Base-by-base conservation (phyloP, 2,113 vertebrate species). In the Tetrax tetrax region DNA sequence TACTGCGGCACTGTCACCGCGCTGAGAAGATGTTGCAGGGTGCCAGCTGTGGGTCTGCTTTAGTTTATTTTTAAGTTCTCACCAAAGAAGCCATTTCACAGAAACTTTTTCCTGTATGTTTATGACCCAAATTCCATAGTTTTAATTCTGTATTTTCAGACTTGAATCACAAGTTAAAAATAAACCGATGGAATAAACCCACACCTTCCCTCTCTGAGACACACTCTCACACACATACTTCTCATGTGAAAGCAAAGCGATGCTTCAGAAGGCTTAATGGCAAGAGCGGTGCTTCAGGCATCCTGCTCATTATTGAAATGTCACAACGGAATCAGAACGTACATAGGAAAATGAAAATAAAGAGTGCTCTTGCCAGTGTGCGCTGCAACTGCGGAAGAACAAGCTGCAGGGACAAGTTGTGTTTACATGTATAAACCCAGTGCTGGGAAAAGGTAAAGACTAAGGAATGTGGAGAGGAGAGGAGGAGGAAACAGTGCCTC, bases 261-360 rank as follows among this genome's bases (percentile, higher is more conserved):
- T 11, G 45, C 50, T 47, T 63, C 57, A 22, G 64, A 25, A 81
- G 48, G 21, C 21, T 74, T 9, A 11, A 7, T 2, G 29, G 93
- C 80, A 65, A 53, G 25, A 54, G 45, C 31, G 33, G 60, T 1
- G 33, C 89, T 76, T 19, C 61, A 27, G 43, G 79, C 75, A 28
- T 12, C 37, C 76, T 45, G 63, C 72, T 64, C 2, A 1, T 33
- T n/a, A 89, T 12, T 22, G 13, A 53, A 66, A 75, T 28, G 60
- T 38, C 66, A 65, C 64, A 22, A 56, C 6, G 4, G 45, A 41
- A 57, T 12, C 74, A n/a, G 76, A 56, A 25, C 4, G 1, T 10
- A 17, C 2, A 0, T 2, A 20, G 41, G 76, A 22, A 41, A 51
- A 66, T 0, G 4, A 25, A n/a, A 48, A 53, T 45, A 33, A 59